Percentiles rank a stretch among this genome's conserved stretches.
Conservation (phyloP, 2,797 vertebrate genomes). For the Channa striata region DNA sequence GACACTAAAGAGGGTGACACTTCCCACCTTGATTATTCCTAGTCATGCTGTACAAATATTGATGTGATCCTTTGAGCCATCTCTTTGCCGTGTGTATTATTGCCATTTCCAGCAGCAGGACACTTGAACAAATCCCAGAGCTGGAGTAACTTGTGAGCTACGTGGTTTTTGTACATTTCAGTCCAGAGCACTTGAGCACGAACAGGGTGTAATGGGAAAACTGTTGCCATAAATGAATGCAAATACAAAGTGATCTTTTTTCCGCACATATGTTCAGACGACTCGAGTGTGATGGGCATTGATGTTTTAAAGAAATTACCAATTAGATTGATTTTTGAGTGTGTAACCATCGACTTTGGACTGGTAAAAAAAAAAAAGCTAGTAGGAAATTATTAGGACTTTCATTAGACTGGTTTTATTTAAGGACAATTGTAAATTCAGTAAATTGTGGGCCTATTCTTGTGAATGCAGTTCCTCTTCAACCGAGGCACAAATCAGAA, state of each 20-base stretch:
- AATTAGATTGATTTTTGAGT: conserved; percentile 55
- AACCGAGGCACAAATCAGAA: no score
- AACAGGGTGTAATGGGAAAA: conserved; percentile 73
- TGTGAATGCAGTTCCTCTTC: background rate
- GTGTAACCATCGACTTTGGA: background rate
- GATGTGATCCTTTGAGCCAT: conserved; percentile 95
- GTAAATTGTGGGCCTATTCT: background rate
- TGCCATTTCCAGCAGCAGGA: conserved; percentile 88
- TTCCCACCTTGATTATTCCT: conserved; percentile 96
- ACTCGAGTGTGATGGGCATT: conserved; percentile 43
- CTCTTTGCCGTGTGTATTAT: conserved; percentile 90
- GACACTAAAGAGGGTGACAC: conserved; percentile 86
- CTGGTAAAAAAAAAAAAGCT: conserved; percentile 1
- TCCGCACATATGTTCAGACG: conserved; percentile 70
- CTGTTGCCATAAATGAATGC: conserved; percentile 78
- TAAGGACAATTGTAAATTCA: background rate
- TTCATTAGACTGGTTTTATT: background rate
- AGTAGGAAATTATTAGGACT: conserved; percentile 2
- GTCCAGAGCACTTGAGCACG: conserved; percentile 85
- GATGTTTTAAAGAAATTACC: conserved; percentile 49
- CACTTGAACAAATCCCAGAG: conserved; percentile 90
- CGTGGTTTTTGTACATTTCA: conserved; percentile 84
- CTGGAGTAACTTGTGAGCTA: conserved; percentile 86
- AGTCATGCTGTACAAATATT: conserved; percentile 99
- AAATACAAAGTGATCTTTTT: conserved; percentile 80